Evolutionary conservation across 2,888 invertebrate genomes (phyloP), one percentile per base, ranked within the genome.

Genomic region (Chloromyia formosa): DNA sequence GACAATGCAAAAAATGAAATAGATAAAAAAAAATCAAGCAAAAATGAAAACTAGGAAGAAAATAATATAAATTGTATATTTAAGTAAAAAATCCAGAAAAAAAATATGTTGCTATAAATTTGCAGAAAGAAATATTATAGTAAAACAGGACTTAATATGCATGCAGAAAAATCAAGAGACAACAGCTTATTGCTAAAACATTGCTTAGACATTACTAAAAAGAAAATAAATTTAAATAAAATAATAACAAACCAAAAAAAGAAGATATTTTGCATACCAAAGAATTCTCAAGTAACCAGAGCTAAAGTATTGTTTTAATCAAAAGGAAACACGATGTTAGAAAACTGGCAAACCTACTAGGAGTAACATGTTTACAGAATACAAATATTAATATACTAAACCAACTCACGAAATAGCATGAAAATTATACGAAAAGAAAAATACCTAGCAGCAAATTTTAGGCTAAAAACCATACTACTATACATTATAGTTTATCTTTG

Each of bases 221-320:
- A 42, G 35, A 18, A 62, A 62, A 62, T 27, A 40, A 22, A n/a
- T 40, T 18, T 12, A 23, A 35, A 53, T 53, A 16, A 53, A 16
- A 16, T n/a, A n/a, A n/a, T n/a, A n/a, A n/a, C n/a, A 54, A 54
- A n/a, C 16, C 10, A 56, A 16, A 64, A 42, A 61, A 18, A 27
- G n/a, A 66, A 66, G 12, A 66, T 66, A 66, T 66, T 66, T 66
- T 66, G 66, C 66, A 66, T 66, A 66, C 66, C 45, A 49, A 20
- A 56, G 16, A 53, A 9, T 53, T 14, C 27, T 62, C 62, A 62
- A 61, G 22, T 60, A 23, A 20, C 56, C 7, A 60, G 60, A 60
- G 60, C 23, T 60, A 60, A 60, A 22, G 16, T 49, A n/a, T 56
- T n/a, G 20, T 20, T 56, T 16, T 56, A 56, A 18, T 9, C 2